These are phyloP conservation scores for Thelaira solivaga DNA, from an alignment of 2,888 invertebrate species.

Conservation along the genomic window DNA sequence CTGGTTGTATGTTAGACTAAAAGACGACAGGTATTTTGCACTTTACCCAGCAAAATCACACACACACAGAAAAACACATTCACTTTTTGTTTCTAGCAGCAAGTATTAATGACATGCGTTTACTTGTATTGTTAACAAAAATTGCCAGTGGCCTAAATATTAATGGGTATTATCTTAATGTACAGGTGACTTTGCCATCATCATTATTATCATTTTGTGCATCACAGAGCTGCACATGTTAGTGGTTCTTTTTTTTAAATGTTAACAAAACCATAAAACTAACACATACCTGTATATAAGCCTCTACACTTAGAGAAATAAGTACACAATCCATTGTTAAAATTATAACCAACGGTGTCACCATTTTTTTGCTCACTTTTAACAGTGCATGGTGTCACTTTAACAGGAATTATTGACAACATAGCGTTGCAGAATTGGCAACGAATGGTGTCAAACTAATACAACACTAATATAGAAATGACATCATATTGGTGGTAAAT, in stretches of 20 bases:
- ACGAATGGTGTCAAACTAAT: too few relatives aligned
- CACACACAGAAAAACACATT: background rate
- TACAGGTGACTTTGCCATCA: slow-evolving; percentile 28
- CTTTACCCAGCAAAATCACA: background rate
- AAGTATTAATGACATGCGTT: background rate
- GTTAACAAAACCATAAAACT: slow-evolving; percentile 28
- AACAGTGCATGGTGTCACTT: too few relatives aligned
- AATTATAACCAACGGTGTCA: too few relatives aligned
- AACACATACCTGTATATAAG: too few relatives aligned
- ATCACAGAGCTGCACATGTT: slow-evolving; percentile 52
- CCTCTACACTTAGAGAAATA: too few relatives aligned
- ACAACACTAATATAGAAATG: too few relatives aligned
- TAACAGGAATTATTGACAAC: too few relatives aligned
- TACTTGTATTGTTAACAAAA: slow-evolving; percentile 20
- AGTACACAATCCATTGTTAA: too few relatives aligned
- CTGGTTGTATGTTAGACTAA: slow-evolving; percentile 62
- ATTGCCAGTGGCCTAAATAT: slow-evolving; percentile 49
- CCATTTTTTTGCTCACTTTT: too few relatives aligned
- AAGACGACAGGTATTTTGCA: slow-evolving; percentile 69
- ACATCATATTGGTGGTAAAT: too few relatives aligned
- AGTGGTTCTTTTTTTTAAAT: background rate
- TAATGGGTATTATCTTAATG: slow-evolving; percentile 38
- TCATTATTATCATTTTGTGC: background rate
- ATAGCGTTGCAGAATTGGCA: too few relatives aligned
- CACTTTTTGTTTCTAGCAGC: too few relatives aligned